Conservation (phyloP, 2,888 invertebrate species). For the Eueremaeus valkanovi region DNA sequence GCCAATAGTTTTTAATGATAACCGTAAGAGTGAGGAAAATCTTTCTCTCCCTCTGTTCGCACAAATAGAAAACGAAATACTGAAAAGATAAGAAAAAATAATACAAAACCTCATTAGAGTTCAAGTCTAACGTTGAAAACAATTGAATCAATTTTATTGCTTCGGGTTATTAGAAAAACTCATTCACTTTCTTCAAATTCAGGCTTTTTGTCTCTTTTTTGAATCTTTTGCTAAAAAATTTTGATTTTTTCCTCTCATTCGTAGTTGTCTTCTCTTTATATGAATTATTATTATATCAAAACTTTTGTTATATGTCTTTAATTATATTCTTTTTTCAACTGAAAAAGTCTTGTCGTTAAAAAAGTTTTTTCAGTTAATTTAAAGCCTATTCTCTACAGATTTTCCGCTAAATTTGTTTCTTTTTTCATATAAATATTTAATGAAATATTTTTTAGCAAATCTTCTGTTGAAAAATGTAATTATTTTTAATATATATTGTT, state of each 20-base stretch:
- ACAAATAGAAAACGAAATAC: neutral
- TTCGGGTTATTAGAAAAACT: constrained; percentile 24
- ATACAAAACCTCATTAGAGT: constrained; percentile 31
- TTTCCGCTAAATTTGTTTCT: constrained; percentile 23
- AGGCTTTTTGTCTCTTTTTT: neutral
- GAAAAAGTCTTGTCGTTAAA: neutral
- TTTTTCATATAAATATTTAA: neutral
- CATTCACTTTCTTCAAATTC: constrained; percentile 13
- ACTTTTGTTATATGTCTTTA: neutral
- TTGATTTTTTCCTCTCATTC: neutral
- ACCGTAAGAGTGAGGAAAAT: neutral
- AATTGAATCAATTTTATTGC: constrained; percentile 31
- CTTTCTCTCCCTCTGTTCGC: neutral
- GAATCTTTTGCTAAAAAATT: neutral
- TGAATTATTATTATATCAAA: constrained; percentile 2
- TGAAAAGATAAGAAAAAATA: constrained; percentile 13
- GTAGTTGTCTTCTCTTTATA: neutral
- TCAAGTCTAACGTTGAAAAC: neutral
- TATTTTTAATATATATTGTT: constrained; percentile 10
- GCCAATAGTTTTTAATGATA: constrained; percentile 27
- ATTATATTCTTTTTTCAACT: constrained; percentile 7
- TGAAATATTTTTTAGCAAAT: neutral
- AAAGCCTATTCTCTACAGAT: constrained; percentile 3
- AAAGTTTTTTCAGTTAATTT: constrained; percentile 2
- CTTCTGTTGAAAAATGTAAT: neutral